phyloP scores from a whole-genome alignment of 2,888 invertebrate genomes.

The Antitype chi region DNA sequence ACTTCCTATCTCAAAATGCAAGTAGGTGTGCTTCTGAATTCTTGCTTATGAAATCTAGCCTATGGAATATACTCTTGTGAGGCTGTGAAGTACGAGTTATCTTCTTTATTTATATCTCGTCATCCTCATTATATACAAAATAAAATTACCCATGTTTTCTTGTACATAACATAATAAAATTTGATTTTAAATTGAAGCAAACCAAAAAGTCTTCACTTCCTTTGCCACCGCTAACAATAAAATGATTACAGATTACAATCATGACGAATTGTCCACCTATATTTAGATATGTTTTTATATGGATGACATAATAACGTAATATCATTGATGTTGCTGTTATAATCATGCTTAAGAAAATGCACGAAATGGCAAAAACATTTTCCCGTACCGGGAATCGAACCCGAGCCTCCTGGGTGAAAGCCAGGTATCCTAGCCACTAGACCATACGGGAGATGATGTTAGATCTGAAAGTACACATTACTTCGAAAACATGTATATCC shows the following conservation, averaged over 20 bases:
- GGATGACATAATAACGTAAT: conserved; percentile 32
- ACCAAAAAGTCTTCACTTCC: conserved; percentile 17
- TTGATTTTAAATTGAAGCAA: conserved; percentile 7
- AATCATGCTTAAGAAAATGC: background rate
- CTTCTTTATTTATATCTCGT: background rate
- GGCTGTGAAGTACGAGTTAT: background rate
- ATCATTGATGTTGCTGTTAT: background rate
- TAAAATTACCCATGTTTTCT: background rate
- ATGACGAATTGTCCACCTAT: conserved; percentile 26
- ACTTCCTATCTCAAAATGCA: conserved; percentile 67
- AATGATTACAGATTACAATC: conserved; percentile 35
- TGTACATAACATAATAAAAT: background rate
- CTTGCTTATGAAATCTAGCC: conserved; percentile 17
- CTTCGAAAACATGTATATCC: background rate
- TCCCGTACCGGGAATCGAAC: conserved; percentile 94
- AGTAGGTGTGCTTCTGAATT: conserved; percentile 58
- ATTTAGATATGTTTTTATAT: conserved; percentile 26
- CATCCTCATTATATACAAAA: conserved; percentile 1
- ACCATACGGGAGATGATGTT: conserved; percentile 89
- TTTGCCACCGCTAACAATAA: conserved; percentile 28
- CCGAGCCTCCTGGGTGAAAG: conserved; percentile 94
- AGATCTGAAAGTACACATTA: background rate
- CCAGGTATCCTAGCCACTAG: conserved; percentile 94
- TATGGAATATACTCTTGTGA: background rate
- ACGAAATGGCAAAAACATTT: conserved; percentile 62